Evolutionary conservation across 1,140 invertebrate species (phyloP), one percentile per base, ranked within the genome.

Genomic region (Leptinotarsa undecemlineata): DNA sequence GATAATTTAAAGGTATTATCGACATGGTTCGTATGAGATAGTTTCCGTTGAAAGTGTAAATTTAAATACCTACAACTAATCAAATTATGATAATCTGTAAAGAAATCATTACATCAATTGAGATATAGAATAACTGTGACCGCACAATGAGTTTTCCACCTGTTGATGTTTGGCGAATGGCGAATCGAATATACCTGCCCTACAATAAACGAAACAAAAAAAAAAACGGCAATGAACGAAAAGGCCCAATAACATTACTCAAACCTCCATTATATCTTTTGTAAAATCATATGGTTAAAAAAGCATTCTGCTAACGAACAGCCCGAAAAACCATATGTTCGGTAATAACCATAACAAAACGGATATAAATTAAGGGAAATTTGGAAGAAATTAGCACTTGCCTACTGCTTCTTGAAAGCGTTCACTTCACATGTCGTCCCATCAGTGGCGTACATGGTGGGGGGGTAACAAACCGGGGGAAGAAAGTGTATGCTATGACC

Each of bases 261-360:
- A 57, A 57, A 19, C 51, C 2, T 57, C 51, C n/a, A 57, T 57
- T 57, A 57, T 57, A 57, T 57, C 51, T 57, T 57, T 57, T 57
- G 51, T 57, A 19, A 57, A 57, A 57, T 57, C 51, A 57, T 57
- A 57, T 57, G 51, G 51, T 57, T 57, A 57, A 57, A 57, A 57
- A 57, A 17, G 51, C 51, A 57, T 57, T 57, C 51, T 57, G 51
- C n/a, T 57, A 57, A 57, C 51, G 51, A 57, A 57, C n/a, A 19
- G 51, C 51, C n/a, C 51, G 14, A 57, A 57, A 57, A 57, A 57
- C 15, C 51, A 57, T 57, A 15, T 57, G 51, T 57, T 57, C 51
- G 15, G n/a, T 57, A 57, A 57, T 15, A 57, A 57, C 51, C 51
- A 57, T 57, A 57, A 57, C 51, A 57, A 57, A 57, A 57, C 15